phyloP scores from a whole-genome alignment of 2,888 invertebrate genomes.

The Cistogaster globosa region DNA sequence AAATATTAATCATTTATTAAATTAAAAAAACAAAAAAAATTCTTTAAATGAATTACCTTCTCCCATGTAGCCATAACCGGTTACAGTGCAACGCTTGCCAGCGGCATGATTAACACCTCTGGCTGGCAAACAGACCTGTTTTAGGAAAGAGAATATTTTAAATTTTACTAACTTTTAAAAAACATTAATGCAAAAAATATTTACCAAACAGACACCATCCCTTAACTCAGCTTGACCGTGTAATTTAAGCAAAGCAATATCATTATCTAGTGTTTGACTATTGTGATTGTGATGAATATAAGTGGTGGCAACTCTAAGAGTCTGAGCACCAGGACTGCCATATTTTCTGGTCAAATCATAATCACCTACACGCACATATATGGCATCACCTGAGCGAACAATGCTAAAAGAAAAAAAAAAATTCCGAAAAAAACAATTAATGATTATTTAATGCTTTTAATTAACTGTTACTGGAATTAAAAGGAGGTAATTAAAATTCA shows the following conservation, averaged over 20 bases:
- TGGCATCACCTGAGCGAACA: slow-evolving; percentile 96
- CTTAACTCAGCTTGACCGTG: slow-evolving; percentile 94
- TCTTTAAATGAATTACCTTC: slow-evolving; percentile 86
- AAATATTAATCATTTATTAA: not conserved
- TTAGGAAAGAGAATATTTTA: not conserved
- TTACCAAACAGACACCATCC: slow-evolving; percentile 87
- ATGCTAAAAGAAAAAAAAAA: slow-evolving; percentile 85
- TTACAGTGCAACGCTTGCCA: slow-evolving; percentile 95
- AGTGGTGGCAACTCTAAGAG: slow-evolving; percentile 94
- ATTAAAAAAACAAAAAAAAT: not conserved
- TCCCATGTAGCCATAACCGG: slow-evolving; percentile 97
- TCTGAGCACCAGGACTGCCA: slow-evolving; percentile 95
- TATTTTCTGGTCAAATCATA: slow-evolving; percentile 95
- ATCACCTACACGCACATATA: slow-evolving; percentile 96
- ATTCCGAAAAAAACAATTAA: too few species aligned
- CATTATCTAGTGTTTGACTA: slow-evolving; percentile 96
- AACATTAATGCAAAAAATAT: not conserved
- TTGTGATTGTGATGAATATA: slow-evolving; percentile 98
- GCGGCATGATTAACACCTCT: slow-evolving; percentile 94
- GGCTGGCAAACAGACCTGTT: slow-evolving; percentile 93
- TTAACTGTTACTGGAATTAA: too few species aligned
- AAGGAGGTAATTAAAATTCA: too few species aligned
- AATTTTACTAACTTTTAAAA: not conserved
- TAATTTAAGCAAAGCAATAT: slow-evolving; percentile 94
- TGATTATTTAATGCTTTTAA: too few species aligned